Conservation (phyloP, 2,888 invertebrate genomes). For the Ypsolopha scabrella region DNA sequence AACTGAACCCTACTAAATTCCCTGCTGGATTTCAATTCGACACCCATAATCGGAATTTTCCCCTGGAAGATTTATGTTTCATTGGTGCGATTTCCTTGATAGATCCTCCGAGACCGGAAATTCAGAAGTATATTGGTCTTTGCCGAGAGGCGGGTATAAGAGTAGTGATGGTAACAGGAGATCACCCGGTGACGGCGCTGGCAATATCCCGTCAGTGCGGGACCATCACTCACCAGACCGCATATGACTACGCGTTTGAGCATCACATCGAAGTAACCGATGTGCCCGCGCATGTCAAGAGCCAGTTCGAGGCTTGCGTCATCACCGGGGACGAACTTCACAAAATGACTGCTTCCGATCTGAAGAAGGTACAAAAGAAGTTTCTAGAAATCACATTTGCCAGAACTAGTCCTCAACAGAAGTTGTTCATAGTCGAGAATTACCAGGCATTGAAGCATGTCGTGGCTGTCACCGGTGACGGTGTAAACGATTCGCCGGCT, state of each 20-base stretch:
- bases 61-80: slow-evolving; percentile 69
- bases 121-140: slow-evolving; percentile 75
- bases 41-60: slow-evolving; percentile 74
- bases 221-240: slow-evolving; percentile 73
- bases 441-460: slow-evolving; percentile 83
- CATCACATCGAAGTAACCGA: slow-evolving; percentile 65
- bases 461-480: slow-evolving; percentile 91
- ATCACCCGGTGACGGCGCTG: slow-evolving; percentile 80
- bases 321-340: slow-evolving; percentile 68
- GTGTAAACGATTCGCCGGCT: slow-evolving; percentile 90
- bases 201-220: slow-evolving; percentile 78
- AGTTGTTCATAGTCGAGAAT: slow-evolving; percentile 79
- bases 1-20: slow-evolving; percentile 63
- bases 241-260: slow-evolving; percentile 78
- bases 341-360: slow-evolving; percentile 62
- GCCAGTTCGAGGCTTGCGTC: slow-evolving; percentile 43
- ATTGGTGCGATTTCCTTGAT: slow-evolving; percentile 79
- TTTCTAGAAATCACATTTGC: slow-evolving; percentile 83
- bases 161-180: slow-evolving; percentile 79
- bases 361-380: slow-evolving; percentile 69
- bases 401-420: slow-evolving; percentile 77
- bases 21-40: slow-evolving; percentile 70
- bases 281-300: slow-evolving; percentile 57
- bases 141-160: slow-evolving; percentile 80
- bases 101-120: slow-evolving; percentile 76